phyloP scores from a whole-genome alignment of 2,888 invertebrate genomes.

The Leptothorax acervorum region DNA sequence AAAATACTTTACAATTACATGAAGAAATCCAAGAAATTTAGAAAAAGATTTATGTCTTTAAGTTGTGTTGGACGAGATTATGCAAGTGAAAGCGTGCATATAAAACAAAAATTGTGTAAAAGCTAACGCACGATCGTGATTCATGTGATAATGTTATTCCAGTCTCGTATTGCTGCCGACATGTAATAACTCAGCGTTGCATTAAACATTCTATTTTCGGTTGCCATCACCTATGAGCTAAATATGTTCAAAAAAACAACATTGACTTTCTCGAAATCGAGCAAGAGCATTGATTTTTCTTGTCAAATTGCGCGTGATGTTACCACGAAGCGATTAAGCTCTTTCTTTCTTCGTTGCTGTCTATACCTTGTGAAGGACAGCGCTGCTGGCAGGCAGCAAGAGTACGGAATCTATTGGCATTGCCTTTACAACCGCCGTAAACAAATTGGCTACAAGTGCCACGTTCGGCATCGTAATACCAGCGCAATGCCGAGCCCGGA shows the following conservation, averaged over 20 bases:
- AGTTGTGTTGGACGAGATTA: neutral
- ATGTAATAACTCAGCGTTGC: neutral
- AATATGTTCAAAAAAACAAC: neutral
- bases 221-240: constrained; percentile 27
- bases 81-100: constrained; percentile 21
- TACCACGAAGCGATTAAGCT: constrained; percentile 32
- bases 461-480: constrained; percentile 85
- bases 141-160: neutral
- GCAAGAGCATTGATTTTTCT: neutral
- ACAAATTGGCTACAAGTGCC: constrained; percentile 86
- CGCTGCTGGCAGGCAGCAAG: constrained; percentile 83
- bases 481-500: constrained; percentile 85
- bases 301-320: constrained; percentile 22
- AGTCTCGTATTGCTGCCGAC: neutral
- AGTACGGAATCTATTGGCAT: constrained; percentile 85
- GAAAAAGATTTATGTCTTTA: neutral
- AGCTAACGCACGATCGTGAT: neutral
- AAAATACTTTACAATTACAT: neutral
- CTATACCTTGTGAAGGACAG: constrained; percentile 81
- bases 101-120: neutral
- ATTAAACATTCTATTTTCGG: neutral
- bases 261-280: constrained; percentile 6
- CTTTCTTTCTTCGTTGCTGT: neutral
- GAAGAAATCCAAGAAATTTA: neutral
- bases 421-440: constrained; percentile 86